A percentile compares a stretch with the other conserved stretches of the same genome.
Evolutionary conservation across 2,113 vertebrate genomes (phyloP).

Genomic region (Ptyas mucosa): DNA sequence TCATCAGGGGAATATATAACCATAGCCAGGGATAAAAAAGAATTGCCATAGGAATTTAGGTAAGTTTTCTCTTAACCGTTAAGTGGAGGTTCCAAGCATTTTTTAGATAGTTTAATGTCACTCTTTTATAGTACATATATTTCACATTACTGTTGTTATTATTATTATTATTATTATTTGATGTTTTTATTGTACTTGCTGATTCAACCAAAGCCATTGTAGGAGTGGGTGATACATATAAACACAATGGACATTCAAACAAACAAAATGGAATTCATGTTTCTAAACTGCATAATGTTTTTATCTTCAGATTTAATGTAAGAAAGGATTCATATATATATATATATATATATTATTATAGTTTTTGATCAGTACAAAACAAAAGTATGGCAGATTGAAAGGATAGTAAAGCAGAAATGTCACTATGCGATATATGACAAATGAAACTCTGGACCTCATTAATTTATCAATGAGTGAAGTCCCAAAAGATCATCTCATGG

Average conservation of each 20-base stretch:
- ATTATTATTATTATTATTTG: background rate
- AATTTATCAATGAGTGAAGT: background rate
- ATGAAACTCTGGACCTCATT: background rate
- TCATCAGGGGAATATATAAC: background rate
- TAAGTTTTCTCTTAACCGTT: background rate
- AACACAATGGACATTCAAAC: too few species aligned
- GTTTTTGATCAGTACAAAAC: background rate
- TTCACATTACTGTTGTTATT: background rate
- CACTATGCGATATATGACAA: background rate
- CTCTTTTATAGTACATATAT: background rate
- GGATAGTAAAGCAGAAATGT: background rate
- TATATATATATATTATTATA: background rate
- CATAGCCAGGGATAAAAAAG: background rate
- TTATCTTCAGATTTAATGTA: background rate
- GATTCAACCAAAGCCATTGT: background rate
- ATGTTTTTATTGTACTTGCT: background rate
- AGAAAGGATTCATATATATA: background rate
- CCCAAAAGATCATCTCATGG: background rate
- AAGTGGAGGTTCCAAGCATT: background rate
- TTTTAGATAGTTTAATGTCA: background rate
- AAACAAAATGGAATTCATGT: background rate
- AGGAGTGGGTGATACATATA: background rate
- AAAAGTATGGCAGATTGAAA: background rate
- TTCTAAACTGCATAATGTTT: background rate
- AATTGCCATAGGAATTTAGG: background rate